These are phyloP conservation scores for Echeneis naucrates DNA, from an alignment of 2,797 vertebrate genomes.

Conservation along the genomic window DNA sequence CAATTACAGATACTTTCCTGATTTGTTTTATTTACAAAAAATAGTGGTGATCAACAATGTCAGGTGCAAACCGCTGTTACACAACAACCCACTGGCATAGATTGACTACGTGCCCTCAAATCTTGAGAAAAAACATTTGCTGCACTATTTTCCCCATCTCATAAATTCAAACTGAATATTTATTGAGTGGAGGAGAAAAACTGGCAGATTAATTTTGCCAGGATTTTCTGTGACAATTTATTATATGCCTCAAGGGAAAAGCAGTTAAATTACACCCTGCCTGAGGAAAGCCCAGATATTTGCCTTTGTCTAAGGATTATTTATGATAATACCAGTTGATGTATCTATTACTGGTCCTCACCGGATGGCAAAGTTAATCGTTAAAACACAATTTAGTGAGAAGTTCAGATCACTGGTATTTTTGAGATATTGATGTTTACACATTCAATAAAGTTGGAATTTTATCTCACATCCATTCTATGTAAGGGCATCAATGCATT, in stretches of 20 bases:
- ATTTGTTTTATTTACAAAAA: conserved; percentile 1
- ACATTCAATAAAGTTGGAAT: not conserved
- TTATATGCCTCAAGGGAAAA: too few species aligned
- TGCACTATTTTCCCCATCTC: not conserved
- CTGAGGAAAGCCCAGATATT: too few species aligned
- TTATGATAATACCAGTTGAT: too few species aligned
- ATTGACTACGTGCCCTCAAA: not conserved
- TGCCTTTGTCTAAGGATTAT: not conserved
- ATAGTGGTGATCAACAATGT: not conserved
- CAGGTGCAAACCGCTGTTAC: not conserved
- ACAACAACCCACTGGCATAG: not conserved
- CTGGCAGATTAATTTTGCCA: too few species aligned
- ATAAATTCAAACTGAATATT: not conserved
- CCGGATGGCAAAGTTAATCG: not conserved
- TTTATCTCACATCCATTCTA: not conserved
- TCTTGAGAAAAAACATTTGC: not conserved
- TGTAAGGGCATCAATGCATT: not conserved
- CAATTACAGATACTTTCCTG: not conserved
- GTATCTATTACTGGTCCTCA: not conserved
- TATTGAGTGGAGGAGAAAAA: too few species aligned
- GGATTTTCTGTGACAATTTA: too few species aligned
- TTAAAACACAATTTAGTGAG: not conserved
- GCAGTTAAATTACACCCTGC: too few species aligned
- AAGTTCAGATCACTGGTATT: not conserved
- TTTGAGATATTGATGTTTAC: not conserved